Base-by-base conservation (phyloP, 2,113 vertebrate species). In the Parotia lawesii region DNA sequence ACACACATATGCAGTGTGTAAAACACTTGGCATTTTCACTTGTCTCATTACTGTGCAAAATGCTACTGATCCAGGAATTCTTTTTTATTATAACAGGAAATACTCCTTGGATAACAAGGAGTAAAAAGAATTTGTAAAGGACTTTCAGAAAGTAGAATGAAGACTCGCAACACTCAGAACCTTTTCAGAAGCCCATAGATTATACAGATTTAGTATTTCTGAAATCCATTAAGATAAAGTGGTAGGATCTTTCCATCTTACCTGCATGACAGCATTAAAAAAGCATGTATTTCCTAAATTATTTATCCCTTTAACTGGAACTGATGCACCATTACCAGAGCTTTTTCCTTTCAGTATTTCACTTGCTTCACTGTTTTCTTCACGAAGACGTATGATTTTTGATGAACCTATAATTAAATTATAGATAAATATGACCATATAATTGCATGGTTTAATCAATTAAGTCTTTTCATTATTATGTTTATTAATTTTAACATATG, bases 241-340 rank as follows among this genome's bases (percentile, higher is more conserved):
- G 65, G 35, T 28, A 70, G 15, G 37, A 67, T 81, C 54, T 85
- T 70, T 94, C 69, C 62, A 77, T 77, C 93, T 97, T 97, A 99
- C 99, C 98, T 99, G 99, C 98, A 99, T 99, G 35, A 99, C 99
- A 54, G 99, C 99, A 93, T 99, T 99, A 97, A 99, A 99, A 98
- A 99, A 99, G 96, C 99, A 99, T 7, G 99, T 99, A 96, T 99
- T 99, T 64, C 99, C 99, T 76, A 99, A 98, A 97, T 99, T 99
- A 76, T 97, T 99, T 95, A 99, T 99, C 98, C 99, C 99, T 97
- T 99, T 99, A 60, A 99, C 98, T 74, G 99, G 98, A 87, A 98
- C 94, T 40, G 98, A 96, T 50, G 98, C 92, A 97, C 94, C 97
- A 96, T 96, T 98, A 67, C 84, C 92, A 66, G 97, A 94, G 91